Evolutionary conservation across 2,888 invertebrate species (phyloP), one percentile per base, ranked within the genome.

Genomic region (Tethea ocularis): DNA sequence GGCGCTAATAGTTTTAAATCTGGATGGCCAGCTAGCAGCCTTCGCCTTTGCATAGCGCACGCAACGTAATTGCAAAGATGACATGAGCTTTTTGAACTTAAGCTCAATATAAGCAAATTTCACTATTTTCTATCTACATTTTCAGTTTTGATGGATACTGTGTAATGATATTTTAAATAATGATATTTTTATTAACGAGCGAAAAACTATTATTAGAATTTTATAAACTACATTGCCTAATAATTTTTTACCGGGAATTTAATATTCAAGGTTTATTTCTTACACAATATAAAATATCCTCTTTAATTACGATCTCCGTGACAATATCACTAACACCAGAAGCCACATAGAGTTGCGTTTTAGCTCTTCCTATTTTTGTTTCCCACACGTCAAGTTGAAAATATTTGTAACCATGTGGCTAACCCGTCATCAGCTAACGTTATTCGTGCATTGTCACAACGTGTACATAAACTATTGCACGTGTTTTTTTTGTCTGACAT

Each of bases 381-480:
- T 71, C 69, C 68, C 75, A 77, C 74, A 75, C 69, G 65, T 72
- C 65, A 64, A 62, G 68, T 36, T 72, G 62, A 58, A 52, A 52
- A 54, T 55, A 41, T 23, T 55, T 51, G 24, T 52, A 55, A 58
- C 66, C 73, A 74, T 69, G 63, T 75, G 74, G 66, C 52, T 61
- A 60, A 59, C 59, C 61, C 61, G 59, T 72, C 67, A 68, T 72
- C 60, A 67, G 59, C 59, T 60, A 66, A 69, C 71, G 71, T 74
- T 74, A 74, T 57, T 63, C 62, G 64, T 67, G 63, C 69, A 33
- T 33, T 33, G n/a, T 33, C 13, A 33, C 33, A 4, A 33, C 33
- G 2, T 46, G 46, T 46, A 4, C 11, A 38, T 38, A 5, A n/a
- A 38, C 38, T n/a, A 4, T n/a, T 38, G 13, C 36, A 36, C 36